These are phyloP conservation scores for Galerucella nymphaeae DNA, from an alignment of 2,888 invertebrate species.

Conservation along the genomic window DNA sequence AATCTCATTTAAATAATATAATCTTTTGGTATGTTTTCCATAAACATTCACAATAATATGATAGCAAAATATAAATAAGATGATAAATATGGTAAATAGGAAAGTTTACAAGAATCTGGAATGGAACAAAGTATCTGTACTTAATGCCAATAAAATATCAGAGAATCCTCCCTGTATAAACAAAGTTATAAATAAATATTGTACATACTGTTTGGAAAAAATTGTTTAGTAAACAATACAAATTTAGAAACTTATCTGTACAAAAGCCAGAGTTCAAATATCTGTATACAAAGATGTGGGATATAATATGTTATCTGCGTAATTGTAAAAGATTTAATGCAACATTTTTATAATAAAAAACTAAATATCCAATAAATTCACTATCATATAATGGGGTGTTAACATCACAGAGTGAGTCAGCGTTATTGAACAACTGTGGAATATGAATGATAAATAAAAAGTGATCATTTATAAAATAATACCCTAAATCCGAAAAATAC, in stretches of 20 bases:
- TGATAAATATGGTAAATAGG: no score
- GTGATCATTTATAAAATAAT: background rate
- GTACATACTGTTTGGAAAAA: background rate
- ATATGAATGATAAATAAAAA: background rate
- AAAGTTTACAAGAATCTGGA: no score
- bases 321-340: no score
- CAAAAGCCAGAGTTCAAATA: constrained; percentile 31
- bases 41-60: no score
- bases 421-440: background rate
- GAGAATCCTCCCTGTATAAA: no score
- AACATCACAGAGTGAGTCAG: background rate
- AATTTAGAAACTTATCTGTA: constrained; percentile 29
- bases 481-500: background rate
- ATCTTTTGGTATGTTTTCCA: no score
- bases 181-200: background rate
- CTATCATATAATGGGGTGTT: background rate
- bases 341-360: background rate
- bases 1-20: no score
- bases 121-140: no score
- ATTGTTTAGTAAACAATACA: background rate
- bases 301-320: constrained; percentile 3
- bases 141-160: no score
- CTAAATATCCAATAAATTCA: background rate
- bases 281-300: background rate
- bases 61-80: no score